phyloP scores from a whole-genome alignment of 2,797 vertebrate genomes.

The Aeoliscus strigatus region DNA sequence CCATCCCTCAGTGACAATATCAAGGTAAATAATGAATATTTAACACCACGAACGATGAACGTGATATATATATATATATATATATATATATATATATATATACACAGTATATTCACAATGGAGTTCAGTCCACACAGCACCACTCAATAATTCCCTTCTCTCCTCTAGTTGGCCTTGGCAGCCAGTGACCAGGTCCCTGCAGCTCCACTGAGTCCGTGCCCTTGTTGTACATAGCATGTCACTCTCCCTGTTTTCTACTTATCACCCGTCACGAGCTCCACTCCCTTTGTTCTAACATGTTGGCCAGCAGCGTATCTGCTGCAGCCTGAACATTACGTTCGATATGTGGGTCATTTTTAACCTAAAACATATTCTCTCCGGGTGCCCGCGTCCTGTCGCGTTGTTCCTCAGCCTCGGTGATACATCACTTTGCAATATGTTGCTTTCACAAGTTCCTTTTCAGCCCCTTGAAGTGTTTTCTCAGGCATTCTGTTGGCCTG shows the following conservation, averaged over 20 bases:
- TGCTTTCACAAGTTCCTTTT: no score
- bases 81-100: no score
- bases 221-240: conserved; percentile 12
- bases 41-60: no score
- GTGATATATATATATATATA: no score
- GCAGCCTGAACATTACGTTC: conserved; percentile 1
- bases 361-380: background rate
- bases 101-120: no score
- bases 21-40: no score
- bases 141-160: conserved; percentile 33
- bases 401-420: background rate
- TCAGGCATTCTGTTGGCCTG: no score
- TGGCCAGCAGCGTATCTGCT: conserved; percentile 1
- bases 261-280: conserved; percentile 7
- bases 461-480: no score
- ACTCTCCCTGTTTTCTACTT: conserved; percentile 21
- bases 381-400: background rate
- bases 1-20: no score
- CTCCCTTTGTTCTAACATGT: conserved; percentile 13
- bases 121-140: conserved; percentile 13
- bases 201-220: conserved; percentile 14
- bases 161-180: conserved; percentile 33
- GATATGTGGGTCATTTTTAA: conserved; percentile 2
- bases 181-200: conserved; percentile 16
- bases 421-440: no score